Evolutionary conservation across 2,113 vertebrate genomes (phyloP), one percentile per base, ranked within the genome.

Genomic region (Gallinago jamesoni): DNA sequence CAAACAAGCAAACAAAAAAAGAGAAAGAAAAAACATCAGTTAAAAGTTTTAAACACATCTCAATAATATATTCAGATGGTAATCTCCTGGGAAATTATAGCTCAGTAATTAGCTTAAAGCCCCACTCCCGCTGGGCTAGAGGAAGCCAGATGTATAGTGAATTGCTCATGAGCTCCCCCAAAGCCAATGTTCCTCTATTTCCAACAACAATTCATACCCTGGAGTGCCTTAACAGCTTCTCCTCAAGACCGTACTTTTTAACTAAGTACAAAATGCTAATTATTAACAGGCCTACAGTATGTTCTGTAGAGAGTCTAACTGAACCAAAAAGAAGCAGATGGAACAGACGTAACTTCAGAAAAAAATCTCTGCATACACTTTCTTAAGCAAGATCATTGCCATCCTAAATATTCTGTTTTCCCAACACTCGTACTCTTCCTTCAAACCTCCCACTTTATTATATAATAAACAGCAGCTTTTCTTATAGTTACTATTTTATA

Each of bases 81-180:
- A 69, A 89, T 69, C 74, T 77, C 8, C 45, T 96, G 67, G 64
- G 77, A 89, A 83, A 88, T 53, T 68, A 18, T 14, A 93, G 66
- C 21, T 93, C 68, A 84, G 82, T 60, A 89, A 85, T 66, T 92
- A 92, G 35, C 66, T 95, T 33, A 57, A 86, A 82, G 57, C 66
- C 77, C 21, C 30, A 63, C 15, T 89, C 77, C 47, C 1, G 1
- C 75, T n/a, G 47, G 55, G 37, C 33, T 43, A 73, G 33, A 77
- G 30, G 37, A 84, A 74, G 53, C 4, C 47, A 80, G 28, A 69
- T 41, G 33, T 22, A 67, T 2, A 6, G 59, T 47, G 12, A 80
- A 76, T 18, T 74, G 31, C 27, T 48, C 72, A 24, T 3, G 31
- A 66, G 31, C 8, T 80, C 33, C 31, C 56, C 30, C 60, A 84